Evolutionary conservation across 2,113 vertebrate genomes (phyloP).

Genomic region (Psilopsiagon aymara): DNA sequence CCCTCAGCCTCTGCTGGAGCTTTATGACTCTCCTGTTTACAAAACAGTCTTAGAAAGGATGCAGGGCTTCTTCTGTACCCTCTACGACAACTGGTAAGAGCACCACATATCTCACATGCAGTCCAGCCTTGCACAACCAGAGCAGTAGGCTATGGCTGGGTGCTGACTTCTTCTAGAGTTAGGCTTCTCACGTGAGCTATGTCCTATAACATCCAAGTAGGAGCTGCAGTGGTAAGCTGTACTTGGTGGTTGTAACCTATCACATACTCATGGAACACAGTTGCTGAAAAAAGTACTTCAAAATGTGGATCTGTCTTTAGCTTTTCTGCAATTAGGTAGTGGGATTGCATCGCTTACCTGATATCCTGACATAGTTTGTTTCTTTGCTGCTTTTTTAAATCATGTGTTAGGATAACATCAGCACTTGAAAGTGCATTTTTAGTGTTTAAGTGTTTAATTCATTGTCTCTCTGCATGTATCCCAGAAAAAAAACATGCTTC

Average conservation of each 20-base stretch:
- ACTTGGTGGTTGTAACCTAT: neutral
- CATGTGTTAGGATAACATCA: neutral
- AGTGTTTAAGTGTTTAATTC: neutral
- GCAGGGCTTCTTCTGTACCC: conserved; percentile 91
- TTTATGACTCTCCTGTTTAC: conserved; percentile 87
- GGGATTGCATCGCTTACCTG: neutral
- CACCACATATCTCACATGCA: neutral
- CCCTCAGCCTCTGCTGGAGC: conserved; percentile 83
- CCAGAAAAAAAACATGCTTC: neutral
- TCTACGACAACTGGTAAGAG: conserved; percentile 94
- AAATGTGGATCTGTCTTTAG: neutral
- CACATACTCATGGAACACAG: accelerated
- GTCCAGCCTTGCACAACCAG: neutral
- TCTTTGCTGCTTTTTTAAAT: neutral
- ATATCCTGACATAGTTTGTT: neutral
- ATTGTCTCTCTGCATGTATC: neutral
- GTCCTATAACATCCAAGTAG: neutral
- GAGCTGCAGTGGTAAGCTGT: neutral
- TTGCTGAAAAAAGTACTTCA: neutral
- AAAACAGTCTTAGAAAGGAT: conserved; percentile 88
- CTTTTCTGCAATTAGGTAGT: neutral
- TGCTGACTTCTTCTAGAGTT: neutral
- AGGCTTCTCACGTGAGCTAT: neutral
- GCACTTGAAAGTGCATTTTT: neutral
- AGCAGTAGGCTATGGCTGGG: neutral